Evolutionary conservation across 2,888 invertebrate genomes (phyloP), one percentile per base, ranked within the genome.

Genomic region (Drosophila pegasa): DNA sequence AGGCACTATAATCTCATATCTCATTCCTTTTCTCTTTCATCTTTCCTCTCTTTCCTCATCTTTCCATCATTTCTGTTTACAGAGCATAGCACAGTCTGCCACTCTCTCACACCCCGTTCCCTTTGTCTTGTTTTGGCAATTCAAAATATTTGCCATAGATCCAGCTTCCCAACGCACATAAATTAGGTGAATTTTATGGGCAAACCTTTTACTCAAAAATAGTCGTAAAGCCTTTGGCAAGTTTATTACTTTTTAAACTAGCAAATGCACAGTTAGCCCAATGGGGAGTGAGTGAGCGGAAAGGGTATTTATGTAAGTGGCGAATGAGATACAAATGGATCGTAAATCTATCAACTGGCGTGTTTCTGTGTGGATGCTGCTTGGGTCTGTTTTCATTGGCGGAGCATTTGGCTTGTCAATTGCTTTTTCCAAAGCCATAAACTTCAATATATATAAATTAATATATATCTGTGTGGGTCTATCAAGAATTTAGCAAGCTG

Each of bases 311-410:
- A 50, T 54, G 54, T 56, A 43, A 45, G 55, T 56, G 45, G 18
- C 64, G 61, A 56, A 41, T 40, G 61, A 60, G 41, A 75, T 57
- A 68, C 59, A 71, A 85, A 80, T 71, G 68, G 75, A 78, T 80
- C 79, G 75, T 80, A 80, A 80, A 85, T 80, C 71, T 52, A 43
- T 60, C 59, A 59, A 18, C 43, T 47, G 47, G 27, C 51, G 2
- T 66, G 22, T 57, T 56, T 68, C 68, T 35, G 10, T 43, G 16
- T 10, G 6, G 25, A 25, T 25, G 43, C 9, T n/a, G 5, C 16
- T 16, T 43, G 5, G 33, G 37, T 20, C 38, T 16, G 45, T 22
- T 31, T 29, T 31, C 18, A 48, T 48, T 29, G 47, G 47, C 18
- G 47, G 14, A 55, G 27, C 40, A 38, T 41, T 65, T 65, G 27